Conservation (phyloP, 1,140 invertebrate genomes). For the Tachypleus tridentatus region DNA sequence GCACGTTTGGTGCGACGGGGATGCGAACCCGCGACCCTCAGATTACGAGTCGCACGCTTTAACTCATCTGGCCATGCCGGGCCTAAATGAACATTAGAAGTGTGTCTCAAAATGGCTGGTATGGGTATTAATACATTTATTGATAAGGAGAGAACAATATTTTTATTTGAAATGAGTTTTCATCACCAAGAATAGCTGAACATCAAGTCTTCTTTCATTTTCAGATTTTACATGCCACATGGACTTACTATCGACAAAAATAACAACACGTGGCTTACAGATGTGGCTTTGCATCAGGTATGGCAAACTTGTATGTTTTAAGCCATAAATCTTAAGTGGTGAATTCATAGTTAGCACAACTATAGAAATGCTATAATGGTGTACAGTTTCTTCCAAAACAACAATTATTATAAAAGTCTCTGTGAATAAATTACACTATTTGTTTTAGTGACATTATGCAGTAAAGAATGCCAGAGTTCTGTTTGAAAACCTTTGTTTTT, state of each 20-base stretch:
- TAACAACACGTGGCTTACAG: conserved; percentile 67
- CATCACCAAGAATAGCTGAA: not conserved
- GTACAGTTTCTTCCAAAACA: no score
- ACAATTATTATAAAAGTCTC: no score
- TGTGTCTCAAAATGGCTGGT: not conserved
- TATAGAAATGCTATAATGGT: no score
- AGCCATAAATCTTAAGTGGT: no score
- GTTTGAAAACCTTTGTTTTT: no score
- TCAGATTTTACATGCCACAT: conserved; percentile 84
- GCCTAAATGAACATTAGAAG: not conserved
- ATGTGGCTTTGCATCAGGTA: conserved; percentile 87
- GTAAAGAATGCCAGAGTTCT: no score
- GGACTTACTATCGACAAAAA: conserved; percentile 71
- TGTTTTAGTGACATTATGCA: no score
- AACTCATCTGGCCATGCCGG: not conserved
- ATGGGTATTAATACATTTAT: not conserved
- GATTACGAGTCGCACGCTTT: not conserved
- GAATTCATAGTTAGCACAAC: no score
- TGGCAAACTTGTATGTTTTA: no score
- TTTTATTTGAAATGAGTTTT: conserved; percentile 6
- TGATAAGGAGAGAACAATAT: conserved; percentile 1
- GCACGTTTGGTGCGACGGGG: no score
- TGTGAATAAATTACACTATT: no score
- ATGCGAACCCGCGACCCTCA: not conserved
- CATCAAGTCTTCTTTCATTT: conserved; percentile 22